These are phyloP conservation scores for Acanthosoma haemorrhoidale DNA, from an alignment of 2,888 invertebrate genomes.

Conservation along the genomic window DNA sequence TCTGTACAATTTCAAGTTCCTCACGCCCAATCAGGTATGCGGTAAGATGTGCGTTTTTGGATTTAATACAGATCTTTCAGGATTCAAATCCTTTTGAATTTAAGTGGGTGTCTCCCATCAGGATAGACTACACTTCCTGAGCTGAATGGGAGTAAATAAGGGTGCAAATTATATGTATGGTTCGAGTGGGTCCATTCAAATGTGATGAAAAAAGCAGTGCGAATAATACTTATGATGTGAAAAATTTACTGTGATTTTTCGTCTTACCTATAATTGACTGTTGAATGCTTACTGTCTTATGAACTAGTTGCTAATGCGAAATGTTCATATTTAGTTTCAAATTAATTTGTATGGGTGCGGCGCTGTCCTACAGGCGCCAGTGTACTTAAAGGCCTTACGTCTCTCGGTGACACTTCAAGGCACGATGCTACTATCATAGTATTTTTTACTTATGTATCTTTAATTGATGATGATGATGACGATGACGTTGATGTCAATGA, in stretches of 20 bases:
- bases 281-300: background rate
- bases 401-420: background rate
- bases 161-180: too few relatives aligned
- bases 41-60: too few relatives aligned
- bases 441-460: too few relatives aligned
- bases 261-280: constrained; percentile 1
- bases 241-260: background rate
- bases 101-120: too few relatives aligned
- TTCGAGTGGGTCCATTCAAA: background rate
- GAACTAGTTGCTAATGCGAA: background rate
- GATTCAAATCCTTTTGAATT: too few relatives aligned
- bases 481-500: background rate
- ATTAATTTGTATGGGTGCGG: background rate
- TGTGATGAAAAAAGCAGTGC: constrained; percentile 14
- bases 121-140: too few relatives aligned
- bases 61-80: too few relatives aligned
- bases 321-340: background rate
- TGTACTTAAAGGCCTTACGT: background rate
- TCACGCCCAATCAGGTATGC: too few relatives aligned
- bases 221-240: background rate
- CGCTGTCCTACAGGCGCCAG: background rate
- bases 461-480: background rate
- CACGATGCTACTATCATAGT: background rate
- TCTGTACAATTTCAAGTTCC: too few relatives aligned
- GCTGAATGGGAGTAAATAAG: too few relatives aligned